A percentile compares a stretch with the other conserved stretches of the same genome.
These are phyloP conservation scores for Coturnix japonica DNA, from an alignment of 2,113 vertebrate species.

Conservation along the genomic window DNA sequence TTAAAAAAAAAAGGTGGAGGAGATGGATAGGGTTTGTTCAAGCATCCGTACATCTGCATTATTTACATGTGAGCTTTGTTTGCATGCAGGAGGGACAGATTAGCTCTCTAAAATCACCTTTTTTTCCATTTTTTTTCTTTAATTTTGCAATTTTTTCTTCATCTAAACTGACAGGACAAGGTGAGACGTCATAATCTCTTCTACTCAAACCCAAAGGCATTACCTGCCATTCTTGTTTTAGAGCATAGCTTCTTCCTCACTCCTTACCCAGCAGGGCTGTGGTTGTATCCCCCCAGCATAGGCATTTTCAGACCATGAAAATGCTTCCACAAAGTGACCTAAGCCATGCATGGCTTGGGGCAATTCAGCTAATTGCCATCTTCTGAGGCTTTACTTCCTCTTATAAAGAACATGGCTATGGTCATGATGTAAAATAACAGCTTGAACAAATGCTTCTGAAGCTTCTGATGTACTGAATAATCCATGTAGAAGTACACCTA, in stretches of 20 bases:
- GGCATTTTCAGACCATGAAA: neutral
- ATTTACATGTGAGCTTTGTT: neutral
- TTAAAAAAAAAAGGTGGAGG: neutral
- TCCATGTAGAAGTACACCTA: neutral
- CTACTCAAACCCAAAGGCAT: neutral
- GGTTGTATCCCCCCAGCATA: neutral
- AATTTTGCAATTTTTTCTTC: neutral
- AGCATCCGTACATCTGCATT: neutral
- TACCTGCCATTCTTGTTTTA: neutral
- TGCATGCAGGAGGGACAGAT: neutral
- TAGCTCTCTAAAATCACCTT: neutral
- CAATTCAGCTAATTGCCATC: neutral
- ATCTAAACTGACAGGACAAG: neutral
- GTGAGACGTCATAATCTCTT: neutral
- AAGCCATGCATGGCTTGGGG: neutral
- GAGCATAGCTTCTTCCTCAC: neutral
- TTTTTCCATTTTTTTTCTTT: neutral
- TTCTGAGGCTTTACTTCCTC: slow-evolving; percentile 10
- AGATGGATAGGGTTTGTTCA: neutral
- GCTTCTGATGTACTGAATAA: neutral
- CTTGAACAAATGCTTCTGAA: neutral
- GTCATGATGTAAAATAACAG: neutral
- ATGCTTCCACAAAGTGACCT: neutral
- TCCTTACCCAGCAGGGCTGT: accelerated
- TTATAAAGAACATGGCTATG: neutral